Evolutionary conservation across 2,888 invertebrate genomes (phyloP).

Genomic region (Globia sparganii): DNA sequence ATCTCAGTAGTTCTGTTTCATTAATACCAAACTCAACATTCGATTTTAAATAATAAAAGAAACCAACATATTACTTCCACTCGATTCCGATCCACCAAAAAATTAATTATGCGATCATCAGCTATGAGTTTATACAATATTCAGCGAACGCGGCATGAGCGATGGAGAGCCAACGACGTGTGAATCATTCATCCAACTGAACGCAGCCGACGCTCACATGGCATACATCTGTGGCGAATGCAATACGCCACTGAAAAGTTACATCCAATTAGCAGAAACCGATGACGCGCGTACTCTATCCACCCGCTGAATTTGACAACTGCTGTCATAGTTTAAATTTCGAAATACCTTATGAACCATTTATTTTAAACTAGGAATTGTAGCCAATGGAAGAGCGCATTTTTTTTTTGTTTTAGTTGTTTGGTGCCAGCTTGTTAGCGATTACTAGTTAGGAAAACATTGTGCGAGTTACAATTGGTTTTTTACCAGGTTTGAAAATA

Average conservation of each 20-base stretch:
- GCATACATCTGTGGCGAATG: constrained; percentile 69
- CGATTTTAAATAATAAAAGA: constrained; percentile 25
- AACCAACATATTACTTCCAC: constrained; percentile 16
- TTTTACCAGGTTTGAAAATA: constrained; percentile 11
- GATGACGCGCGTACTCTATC: constrained; percentile 81
- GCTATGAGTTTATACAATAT: constrained; percentile 74
- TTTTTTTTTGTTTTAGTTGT: constrained; percentile 37
- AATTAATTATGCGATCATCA: constrained; percentile 66
- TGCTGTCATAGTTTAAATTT: constrained; percentile 73
- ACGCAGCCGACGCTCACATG: constrained; percentile 65
- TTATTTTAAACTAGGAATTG: constrained; percentile 38
- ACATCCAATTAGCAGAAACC: constrained; percentile 86
- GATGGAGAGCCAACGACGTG: constrained; percentile 73
- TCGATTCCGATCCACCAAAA: constrained; percentile 42
- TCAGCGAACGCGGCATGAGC: constrained; percentile 71
- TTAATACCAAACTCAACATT: background rate
- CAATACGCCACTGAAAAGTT: constrained; percentile 82
- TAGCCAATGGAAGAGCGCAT: background rate
- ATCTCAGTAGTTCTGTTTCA: background rate
- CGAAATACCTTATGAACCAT: constrained; percentile 49
- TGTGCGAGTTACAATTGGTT: constrained; percentile 19
- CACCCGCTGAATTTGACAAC: constrained; percentile 82
- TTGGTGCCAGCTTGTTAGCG: constrained; percentile 40
- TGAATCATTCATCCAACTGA: constrained; percentile 72
- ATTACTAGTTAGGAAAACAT: constrained; percentile 29